Base-by-base conservation (phyloP, 1,140 invertebrate species). In the Pemphigus obesinymphae region DNA sequence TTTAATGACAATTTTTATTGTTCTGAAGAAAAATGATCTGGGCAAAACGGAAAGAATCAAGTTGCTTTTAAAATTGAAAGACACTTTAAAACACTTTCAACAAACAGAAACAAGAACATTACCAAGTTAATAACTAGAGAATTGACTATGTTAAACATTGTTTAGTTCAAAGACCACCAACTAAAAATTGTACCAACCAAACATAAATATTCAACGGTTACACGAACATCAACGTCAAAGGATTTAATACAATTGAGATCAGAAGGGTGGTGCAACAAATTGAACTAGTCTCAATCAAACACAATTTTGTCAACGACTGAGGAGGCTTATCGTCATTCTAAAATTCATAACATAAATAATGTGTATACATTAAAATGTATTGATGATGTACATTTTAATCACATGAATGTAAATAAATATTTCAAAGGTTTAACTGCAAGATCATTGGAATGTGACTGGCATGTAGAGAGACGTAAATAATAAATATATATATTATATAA, bases 221-320 rank as follows among this genome's bases (percentile, higher is more conserved):
- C 37, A 58, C 26, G n/a, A 23, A 29, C n/a, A n/a, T n/a, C 63
- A 29, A 82, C 75, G 13, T 58, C 34, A 26, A 82, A 68, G 15
- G 90, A 92, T 83, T 85, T 92, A 26, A 88, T 89, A 7, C 85
- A 89, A 43, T 84, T 93, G 58, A 87, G 90, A 68, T 84, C 92
- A 31, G 88, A 88, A 31, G 86, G 91, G 15, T 93, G 91, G 88
- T 85, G 89, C 48, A 86, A 87, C 3, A 84, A 89, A 7, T 84
- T 89, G 43, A 90, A 90, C 58, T 93, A 92, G 92, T 88, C 90
- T 13, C 92, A 92, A 2, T 93, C 92, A 92, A 93, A 93, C 85
- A 92, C 91, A 84, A 89, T 93, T 82, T 85, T 93, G 29, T 86
- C 93, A 1, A 92, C 91, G 0, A 86, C 89, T 1, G 89, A 90